Evolutionary conservation across 23 tunicate genomes (phyloP), one percentile per base, ranked within the genome.

Genomic region (Styela plicata): DNA sequence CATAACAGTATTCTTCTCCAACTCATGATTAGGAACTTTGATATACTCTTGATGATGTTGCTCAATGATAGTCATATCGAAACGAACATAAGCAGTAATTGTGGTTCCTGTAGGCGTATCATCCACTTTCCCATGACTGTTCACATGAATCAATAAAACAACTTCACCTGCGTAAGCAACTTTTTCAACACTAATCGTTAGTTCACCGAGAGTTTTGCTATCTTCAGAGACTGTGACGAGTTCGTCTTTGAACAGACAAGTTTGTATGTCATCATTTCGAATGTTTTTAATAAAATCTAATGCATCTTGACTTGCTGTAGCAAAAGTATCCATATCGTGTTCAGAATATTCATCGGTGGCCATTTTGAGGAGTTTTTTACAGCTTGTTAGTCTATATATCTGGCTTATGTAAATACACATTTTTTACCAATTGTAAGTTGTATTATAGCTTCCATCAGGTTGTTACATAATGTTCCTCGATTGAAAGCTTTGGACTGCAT

Each of bases 1-100:
- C 85, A 93, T 93, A 52, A 52, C 74, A 3, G 90, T 88, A 31
- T 65, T 74, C 67, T 93, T 93, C 33, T 93, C 94, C 34, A 93
- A 64, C 36, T 88, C 92, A 64, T 93, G 89, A 19, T 91, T 84
- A 1, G 90, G 90, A 1, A 88, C 74, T 63, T 88, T 93, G 25
- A 93, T 82, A 63, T 75, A 82, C 64, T 87, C 83, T 19, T 52
- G 74, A 74, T 92, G 89, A 16, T 92, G 88, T 73, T 92, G 97
- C 25, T 84, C 36, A 1, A 92, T 34, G 17, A 92, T 17, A 17
- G 84, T 22, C 32, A 92, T 52, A 73, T 73, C 70, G 57, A 79
- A 33, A 18, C 77, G 30, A 22, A 92, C 33, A 80, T 92, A 92
- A 61, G 92, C 79, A 1, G 86, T 80, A 28, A 92, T 36, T 17